A percentile compares a stretch with the other conserved stretches of the same genome.
Evolutionary conservation across 2,113 vertebrate species (phyloP).

Genomic region (Neopipo cinnamomea): DNA sequence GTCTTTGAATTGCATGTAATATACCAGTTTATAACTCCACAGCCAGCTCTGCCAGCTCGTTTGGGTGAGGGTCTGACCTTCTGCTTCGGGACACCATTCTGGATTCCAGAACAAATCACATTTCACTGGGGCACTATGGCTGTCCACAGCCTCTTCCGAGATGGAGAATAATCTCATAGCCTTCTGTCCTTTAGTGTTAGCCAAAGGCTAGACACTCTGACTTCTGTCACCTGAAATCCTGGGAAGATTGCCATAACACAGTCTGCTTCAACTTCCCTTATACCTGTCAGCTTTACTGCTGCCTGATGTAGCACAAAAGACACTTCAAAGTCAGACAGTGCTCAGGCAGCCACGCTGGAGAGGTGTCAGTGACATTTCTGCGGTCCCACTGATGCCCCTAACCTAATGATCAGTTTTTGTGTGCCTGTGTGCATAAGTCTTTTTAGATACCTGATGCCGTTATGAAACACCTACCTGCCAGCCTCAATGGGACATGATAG

Average conservation of each 20-base stretch:
- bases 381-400: not conserved
- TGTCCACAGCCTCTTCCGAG: not conserved
- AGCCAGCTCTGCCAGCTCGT: not conserved
- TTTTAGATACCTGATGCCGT: not conserved
- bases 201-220: not conserved
- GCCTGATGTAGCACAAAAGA: not conserved
- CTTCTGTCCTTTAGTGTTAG: not conserved
- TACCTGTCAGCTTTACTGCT: not conserved
- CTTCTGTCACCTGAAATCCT: constrained; percentile 19
- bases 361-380: not conserved
- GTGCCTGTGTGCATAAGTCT: not conserved
- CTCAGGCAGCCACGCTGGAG: not conserved
- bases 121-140: not conserved
- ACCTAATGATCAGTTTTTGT: not conserved
- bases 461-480: constrained; percentile 3
- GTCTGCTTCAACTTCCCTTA: not conserved
- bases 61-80: constrained; percentile 12
- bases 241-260: constrained; percentile 19
- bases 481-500: not conserved
- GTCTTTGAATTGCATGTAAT: not conserved
- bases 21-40: not conserved
- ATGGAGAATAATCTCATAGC: not conserved
- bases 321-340: not conserved
- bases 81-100: not conserved
- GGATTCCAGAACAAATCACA: not conserved